Evolutionary conservation across 2,797 vertebrate genomes (phyloP).

Genomic region (Clamator glandarius): DNA sequence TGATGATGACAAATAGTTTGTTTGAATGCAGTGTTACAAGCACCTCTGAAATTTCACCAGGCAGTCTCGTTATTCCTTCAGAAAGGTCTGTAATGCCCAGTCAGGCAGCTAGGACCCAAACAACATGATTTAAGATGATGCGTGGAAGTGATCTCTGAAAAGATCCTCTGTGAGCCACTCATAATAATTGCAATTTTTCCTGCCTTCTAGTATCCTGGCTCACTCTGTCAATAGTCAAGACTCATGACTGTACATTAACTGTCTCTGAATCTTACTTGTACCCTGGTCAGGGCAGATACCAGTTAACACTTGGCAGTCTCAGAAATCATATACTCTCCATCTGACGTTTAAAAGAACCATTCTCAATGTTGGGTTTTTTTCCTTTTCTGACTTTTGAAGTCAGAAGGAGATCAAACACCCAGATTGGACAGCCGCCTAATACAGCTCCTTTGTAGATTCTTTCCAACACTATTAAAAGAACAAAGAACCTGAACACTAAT

Average conservation of each 20-base stretch:
- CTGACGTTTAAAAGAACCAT: slow-evolving; percentile 77
- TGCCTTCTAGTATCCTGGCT: slow-evolving; percentile 52
- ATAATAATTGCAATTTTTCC: slow-evolving; percentile 53
- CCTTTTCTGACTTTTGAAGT: slow-evolving; percentile 67
- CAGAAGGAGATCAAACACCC: slow-evolving; percentile 75
- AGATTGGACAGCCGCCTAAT: slow-evolving; percentile 76
- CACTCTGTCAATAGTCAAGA: slow-evolving; percentile 70
- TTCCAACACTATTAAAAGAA: slow-evolving; percentile 79
- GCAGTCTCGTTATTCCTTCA: not conserved
- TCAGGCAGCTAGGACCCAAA: not conserved
- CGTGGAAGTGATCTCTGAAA: slow-evolving; percentile 2
- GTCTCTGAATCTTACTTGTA: slow-evolving; percentile 73
- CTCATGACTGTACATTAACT: slow-evolving; percentile 71
- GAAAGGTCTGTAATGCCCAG: not conserved
- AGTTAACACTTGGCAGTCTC: slow-evolving; percentile 81
- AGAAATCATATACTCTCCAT: slow-evolving; percentile 67
- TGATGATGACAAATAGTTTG: not conserved
- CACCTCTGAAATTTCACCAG: not conserved
- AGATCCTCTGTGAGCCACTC: slow-evolving; percentile 31
- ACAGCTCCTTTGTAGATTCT: slow-evolving; percentile 75
- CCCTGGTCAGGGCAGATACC: slow-evolving; percentile 69
- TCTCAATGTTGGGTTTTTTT: slow-evolving; percentile 46
- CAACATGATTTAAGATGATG: not conserved
- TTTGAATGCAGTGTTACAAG: not conserved
- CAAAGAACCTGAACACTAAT: slow-evolving; percentile 75